A percentile compares a stretch with the other conserved stretches of the same genome.
Conservation (phyloP, 1,140 invertebrate species). For the Bombus pascuorum region DNA sequence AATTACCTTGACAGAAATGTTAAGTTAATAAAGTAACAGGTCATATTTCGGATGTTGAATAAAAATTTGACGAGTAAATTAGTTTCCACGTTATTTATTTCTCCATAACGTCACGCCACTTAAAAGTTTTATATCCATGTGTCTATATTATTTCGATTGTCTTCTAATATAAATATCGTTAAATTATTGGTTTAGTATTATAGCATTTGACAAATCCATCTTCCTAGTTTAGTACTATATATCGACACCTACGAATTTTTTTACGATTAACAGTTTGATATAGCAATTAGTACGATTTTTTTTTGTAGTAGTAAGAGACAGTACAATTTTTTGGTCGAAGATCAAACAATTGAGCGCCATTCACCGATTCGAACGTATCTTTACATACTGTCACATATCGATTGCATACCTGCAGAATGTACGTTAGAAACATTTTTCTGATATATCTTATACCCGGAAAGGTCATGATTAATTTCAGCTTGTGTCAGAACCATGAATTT, state of each 20-base stretch:
- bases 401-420: conserved; percentile 12
- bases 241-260: neutral
- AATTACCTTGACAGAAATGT: neutral
- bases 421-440: neutral
- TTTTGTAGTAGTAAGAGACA: too few relatives aligned
- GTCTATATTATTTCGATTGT: too few relatives aligned
- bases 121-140: too few relatives aligned
- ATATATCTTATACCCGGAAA: conserved; percentile 42
- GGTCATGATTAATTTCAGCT: conserved; percentile 38
- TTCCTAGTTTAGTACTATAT: neutral
- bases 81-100: neutral
- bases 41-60: neutral
- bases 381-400: conserved; percentile 23
- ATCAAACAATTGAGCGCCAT: neutral
- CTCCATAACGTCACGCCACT: neutral
- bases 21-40: neutral
- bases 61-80: too few relatives aligned
- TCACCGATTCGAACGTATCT: neutral
- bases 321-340: too few relatives aligned
- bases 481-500: neutral
- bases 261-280: neutral
- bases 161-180: neutral
- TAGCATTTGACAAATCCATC: neutral
- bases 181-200: neutral
- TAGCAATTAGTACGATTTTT: too few relatives aligned